Conservation (phyloP, 2,113 vertebrate genomes). For the Oryctolagus cuniculus region DNA sequence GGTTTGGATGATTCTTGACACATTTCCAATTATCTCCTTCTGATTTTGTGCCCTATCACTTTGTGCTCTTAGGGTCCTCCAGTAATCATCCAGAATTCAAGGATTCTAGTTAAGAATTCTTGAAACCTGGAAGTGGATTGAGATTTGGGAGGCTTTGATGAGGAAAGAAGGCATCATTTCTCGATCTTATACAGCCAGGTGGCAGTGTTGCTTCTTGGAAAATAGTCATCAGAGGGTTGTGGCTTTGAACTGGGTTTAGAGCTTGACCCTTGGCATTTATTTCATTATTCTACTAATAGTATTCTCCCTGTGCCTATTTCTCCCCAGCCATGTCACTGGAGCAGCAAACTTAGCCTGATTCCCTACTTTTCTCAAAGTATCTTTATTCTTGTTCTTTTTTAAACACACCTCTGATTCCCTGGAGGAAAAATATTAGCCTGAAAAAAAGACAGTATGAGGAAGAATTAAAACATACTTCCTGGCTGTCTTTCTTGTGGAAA, state of each 20-base stretch:
- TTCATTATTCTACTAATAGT: constrained; percentile 34
- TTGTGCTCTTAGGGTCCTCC: neutral
- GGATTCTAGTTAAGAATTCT: constrained; percentile 31
- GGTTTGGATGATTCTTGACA: neutral
- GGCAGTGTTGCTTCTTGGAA: constrained; percentile 79
- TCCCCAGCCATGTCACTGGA: neutral
- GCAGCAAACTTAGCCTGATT: neutral
- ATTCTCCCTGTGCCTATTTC: constrained; percentile 9
- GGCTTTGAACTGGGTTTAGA: constrained; percentile 41
- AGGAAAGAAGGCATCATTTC: constrained; percentile 50
- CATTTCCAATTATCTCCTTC: neutral
- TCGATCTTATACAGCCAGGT: constrained; percentile 67
- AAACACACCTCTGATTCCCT: constrained; percentile 21
- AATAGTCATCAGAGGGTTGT: constrained; percentile 29
- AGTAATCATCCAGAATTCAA: neutral
- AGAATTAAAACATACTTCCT: constrained; percentile 55
- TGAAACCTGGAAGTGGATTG: neutral
- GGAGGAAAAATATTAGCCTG: constrained; percentile 26
- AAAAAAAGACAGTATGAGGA: constrained; percentile 45
- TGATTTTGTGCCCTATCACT: neutral
- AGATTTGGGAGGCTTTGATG: constrained; percentile 9
- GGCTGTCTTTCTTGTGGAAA: neutral
- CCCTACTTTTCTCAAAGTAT: neutral
- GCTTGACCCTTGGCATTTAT: constrained; percentile 50
- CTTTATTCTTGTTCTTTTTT: neutral